These are phyloP conservation scores for Meleagris gallopavo DNA, from an alignment of 2,113 vertebrate species.

Conservation along the genomic window DNA sequence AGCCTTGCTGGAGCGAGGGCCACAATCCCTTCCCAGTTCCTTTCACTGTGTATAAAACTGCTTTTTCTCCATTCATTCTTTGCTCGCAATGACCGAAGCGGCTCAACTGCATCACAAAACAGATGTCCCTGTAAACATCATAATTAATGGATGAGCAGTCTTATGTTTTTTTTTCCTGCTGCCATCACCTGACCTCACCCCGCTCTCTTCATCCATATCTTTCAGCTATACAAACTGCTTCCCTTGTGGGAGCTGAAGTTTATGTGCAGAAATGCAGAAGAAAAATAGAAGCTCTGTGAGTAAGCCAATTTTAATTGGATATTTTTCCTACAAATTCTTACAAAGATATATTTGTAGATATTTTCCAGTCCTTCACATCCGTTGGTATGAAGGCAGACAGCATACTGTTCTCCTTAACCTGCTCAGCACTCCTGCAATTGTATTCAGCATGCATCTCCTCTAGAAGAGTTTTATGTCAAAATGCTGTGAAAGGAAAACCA, in stretches of 20 bases:
- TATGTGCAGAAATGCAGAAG: accelerated
- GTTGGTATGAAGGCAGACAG: neutral
- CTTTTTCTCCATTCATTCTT: neutral
- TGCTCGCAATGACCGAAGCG: neutral
- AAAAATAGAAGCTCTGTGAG: neutral
- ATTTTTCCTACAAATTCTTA: neutral
- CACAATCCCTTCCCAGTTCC: neutral
- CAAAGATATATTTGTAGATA: neutral
- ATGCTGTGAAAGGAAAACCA: neutral
- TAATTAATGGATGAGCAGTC: neutral
- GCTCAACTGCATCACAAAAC: neutral
- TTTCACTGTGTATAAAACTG: neutral
- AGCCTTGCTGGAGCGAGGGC: accelerated
- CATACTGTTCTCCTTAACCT: neutral
- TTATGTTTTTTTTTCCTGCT: neutral
- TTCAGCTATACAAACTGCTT: neutral
- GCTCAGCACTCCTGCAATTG: neutral
- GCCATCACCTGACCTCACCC: neutral
- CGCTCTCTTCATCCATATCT: neutral
- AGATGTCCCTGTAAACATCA: neutral
- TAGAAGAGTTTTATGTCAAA: neutral
- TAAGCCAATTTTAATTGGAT: neutral
- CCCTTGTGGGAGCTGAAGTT: neutral
- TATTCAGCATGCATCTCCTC: neutral
- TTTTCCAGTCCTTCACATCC: neutral